Evolutionary conservation across 2,797 vertebrate species (phyloP).

Genomic region (Halcyon smyrnensis): DNA sequence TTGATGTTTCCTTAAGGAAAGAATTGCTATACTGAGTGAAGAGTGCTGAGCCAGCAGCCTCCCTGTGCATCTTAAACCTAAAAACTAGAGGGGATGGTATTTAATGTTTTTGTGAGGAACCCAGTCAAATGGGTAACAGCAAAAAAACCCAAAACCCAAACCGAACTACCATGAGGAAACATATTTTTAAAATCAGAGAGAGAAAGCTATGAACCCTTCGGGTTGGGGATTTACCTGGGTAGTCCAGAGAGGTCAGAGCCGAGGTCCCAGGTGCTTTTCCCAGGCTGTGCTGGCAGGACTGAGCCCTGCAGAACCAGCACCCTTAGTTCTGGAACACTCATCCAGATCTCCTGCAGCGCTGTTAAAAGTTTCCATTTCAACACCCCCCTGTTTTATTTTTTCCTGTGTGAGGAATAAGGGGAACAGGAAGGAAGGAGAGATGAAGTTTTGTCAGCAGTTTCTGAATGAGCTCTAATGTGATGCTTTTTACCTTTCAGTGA

Average conservation of each 20-base stretch:
- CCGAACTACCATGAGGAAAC: neutral
- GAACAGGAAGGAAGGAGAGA: neutral
- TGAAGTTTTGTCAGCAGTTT: neutral
- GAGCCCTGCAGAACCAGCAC: neutral
- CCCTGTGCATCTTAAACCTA: neutral
- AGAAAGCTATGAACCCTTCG: neutral
- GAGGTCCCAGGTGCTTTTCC: neutral
- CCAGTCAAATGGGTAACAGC: neutral
- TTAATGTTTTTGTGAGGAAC: neutral
- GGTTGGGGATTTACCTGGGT: neutral
- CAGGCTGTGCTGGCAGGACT: neutral
- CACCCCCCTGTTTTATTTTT: fast-evolving
- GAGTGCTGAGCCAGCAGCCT: neutral
- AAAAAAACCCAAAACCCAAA: neutral
- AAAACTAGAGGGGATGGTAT: neutral
- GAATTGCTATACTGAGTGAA: neutral
- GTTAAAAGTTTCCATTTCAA: neutral
- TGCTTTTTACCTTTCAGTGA: neutral
- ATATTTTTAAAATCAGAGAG: neutral
- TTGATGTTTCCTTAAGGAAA: neutral
- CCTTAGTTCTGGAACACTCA: neutral
- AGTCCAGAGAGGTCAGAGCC: neutral
- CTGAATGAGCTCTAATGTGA: neutral
- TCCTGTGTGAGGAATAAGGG: neutral
- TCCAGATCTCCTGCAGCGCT: fast-evolving